Evolutionary conservation across 1,140 invertebrate genomes (phyloP), one percentile per base, ranked within the genome.

Genomic region (Wasmannia auropunctata): DNA sequence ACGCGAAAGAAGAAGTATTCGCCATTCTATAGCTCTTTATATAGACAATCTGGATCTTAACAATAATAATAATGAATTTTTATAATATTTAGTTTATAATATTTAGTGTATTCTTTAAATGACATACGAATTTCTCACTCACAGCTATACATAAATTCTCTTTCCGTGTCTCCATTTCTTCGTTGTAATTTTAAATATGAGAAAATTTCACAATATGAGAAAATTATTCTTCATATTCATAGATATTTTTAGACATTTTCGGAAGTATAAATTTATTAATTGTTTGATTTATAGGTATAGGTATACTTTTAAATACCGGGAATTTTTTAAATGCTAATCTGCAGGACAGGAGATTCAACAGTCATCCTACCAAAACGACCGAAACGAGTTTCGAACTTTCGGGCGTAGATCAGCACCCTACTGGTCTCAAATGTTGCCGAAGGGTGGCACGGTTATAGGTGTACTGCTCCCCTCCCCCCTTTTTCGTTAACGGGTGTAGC

Each of bases 391-490:
- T 83, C 54, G 46, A n/a, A 69, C 22, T 49, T 80, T 34, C 16
- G 62, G 16, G n/a, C 63, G 19, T 69, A 58, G 37, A 83, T 58
- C 60, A 25, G 37, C 62, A 43, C 65, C 54, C 67, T 46, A 43
- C 31, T 40, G 1, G 65, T 63, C 72, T 79, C 25, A 74, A 90
- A 87, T 87, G 81, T 90, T 87, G 56, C 86, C 72, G 86, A 90
- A 90, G 89, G 88, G 89, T 90, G 37, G 63, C 11, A 83, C 74
- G n/a, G 28, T 84, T 88, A 88, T 86, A 88, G 85, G 72, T 88
- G 14, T 69, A 62, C 76, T 65, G 65, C 49, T 60, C 87, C 49
- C 60, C 37, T 75, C 86, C 49, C 67, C 87, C 49, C 60, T 37
- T 75, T 87, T 40, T 88, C 25, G 58, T 69, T 49, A 43, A 60